These are phyloP conservation scores for Dinoponera quadriceps DNA, from an alignment of 1,140 invertebrate species.

Conservation along the genomic window DNA sequence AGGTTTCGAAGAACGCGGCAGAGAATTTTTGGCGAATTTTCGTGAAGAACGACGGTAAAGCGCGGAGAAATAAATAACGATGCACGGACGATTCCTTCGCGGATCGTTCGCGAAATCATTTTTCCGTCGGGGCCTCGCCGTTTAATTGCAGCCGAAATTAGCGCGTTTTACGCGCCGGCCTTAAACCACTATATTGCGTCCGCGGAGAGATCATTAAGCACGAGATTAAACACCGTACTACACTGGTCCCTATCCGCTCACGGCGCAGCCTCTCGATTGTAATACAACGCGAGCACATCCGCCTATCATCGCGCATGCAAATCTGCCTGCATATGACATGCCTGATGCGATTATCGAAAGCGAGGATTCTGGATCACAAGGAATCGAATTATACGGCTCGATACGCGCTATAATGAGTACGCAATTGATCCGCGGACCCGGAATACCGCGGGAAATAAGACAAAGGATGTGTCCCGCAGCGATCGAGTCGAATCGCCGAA, in stretches of 20 bases:
- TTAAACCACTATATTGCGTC: slow-evolving; percentile 59
- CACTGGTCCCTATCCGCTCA: slow-evolving; percentile 53
- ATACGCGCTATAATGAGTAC: slow-evolving; percentile 58
- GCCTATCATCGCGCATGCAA: slow-evolving; percentile 65
- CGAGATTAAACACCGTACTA: slow-evolving; percentile 62
- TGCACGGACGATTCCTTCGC: no score
- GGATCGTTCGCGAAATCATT: not conserved
- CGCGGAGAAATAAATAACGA: no score
- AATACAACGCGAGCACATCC: slow-evolving; percentile 65
- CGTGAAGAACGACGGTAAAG: no score
- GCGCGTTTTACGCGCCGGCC: slow-evolving; percentile 29
- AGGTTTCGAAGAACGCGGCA: no score
- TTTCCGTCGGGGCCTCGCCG: not conserved
- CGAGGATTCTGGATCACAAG: slow-evolving; percentile 54
- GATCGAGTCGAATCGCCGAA: not conserved
- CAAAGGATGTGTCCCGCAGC: not conserved
- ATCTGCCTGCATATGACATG: slow-evolving; percentile 68
- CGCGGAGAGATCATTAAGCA: slow-evolving; percentile 69
- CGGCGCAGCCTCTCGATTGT: slow-evolving; percentile 65
- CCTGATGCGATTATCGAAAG: slow-evolving; percentile 68
- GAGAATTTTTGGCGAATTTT: no score
- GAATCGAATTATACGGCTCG: slow-evolving; percentile 35
- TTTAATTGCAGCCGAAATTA: slow-evolving; percentile 39
- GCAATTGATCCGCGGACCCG: slow-evolving; percentile 36
- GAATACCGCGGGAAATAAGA: slow-evolving; percentile 14